Conservation (phyloP, 2,888 invertebrate species). For the Drosophila subquinaria region DNA sequence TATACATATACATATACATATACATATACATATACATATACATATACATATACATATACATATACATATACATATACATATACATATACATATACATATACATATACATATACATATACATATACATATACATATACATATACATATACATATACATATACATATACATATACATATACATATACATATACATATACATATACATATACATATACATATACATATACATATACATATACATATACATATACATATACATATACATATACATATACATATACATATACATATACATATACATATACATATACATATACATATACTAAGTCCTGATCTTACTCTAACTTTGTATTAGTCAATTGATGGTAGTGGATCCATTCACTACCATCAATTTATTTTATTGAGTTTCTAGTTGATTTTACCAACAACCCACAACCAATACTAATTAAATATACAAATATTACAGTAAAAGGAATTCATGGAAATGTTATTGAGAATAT, state of each 20-base stretch:
- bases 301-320: slow-evolving; percentile 1
- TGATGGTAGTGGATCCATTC: no score
- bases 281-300: no score
- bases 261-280: background rate
- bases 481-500: no score
- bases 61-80: background rate
- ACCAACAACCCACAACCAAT: no score
- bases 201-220: background rate
- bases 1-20: slow-evolving; percentile 7
- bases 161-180: background rate
- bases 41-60: slow-evolving; percentile 5
- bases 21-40: slow-evolving; percentile 8
- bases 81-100: background rate
- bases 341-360: no score
- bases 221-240: slow-evolving; percentile 3
- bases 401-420: no score
- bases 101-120: background rate
- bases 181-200: background rate
- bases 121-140: slow-evolving; percentile 2
- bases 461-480: no score
- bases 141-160: background rate
- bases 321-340: background rate
- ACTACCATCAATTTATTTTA: no score
- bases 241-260: slow-evolving; percentile 3
- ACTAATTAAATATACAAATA: no score